Base-by-base conservation (phyloP, 2,113 vertebrate genomes). In the Hippocampus mohnikei region DNA sequence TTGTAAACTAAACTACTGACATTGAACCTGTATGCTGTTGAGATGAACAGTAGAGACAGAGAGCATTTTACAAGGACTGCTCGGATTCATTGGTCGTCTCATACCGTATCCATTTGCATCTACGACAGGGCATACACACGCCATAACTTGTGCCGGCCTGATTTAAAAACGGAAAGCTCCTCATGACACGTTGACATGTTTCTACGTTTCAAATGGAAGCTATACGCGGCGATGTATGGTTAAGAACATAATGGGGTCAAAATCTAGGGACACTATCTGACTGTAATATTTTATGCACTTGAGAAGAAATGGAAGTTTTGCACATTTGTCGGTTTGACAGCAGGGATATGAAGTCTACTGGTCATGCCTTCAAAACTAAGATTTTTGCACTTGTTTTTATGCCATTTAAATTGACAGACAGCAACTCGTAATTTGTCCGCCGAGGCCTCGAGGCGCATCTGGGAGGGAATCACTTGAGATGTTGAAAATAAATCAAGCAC, bases 381-480 rank as follows among this genome's bases (percentile, higher is more conserved):
- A 46, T 63, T 52, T 41, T 67, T 48, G 63, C 63, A 65, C 63
- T 33, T 48, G 27, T 23, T 53, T 23, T 5, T 44, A 21, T 44
- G 71, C 50, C 59, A 71, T 64, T 73, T 9, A n/a, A 75, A 53
- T 23, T 25, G 48, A 23, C 29, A 20, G 67, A 62, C 40, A 21
- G 52, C 48, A 46, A 20, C 13, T 5, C 12, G 44, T 46, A 13
- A 65, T 33, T n/a, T 61, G 61, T 42, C 53, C 63, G 27, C 12
- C 33, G 63, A 73, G 59, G 18, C 40, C 67, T 74, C 73, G 23
- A 65, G 37, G 15, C 61, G n/a, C 74, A 64, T 58, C 48, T 70
- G 64, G 69, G 70, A 75, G 63, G 2, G 21, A 69, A 53, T 37
- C 23, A 68, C 33, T 61, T 41, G 53, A 60, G 15, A 46, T 62